These are phyloP conservation scores for Phallusia fumigata DNA, from an alignment of 23 tunicate species.

Conservation along the genomic window DNA sequence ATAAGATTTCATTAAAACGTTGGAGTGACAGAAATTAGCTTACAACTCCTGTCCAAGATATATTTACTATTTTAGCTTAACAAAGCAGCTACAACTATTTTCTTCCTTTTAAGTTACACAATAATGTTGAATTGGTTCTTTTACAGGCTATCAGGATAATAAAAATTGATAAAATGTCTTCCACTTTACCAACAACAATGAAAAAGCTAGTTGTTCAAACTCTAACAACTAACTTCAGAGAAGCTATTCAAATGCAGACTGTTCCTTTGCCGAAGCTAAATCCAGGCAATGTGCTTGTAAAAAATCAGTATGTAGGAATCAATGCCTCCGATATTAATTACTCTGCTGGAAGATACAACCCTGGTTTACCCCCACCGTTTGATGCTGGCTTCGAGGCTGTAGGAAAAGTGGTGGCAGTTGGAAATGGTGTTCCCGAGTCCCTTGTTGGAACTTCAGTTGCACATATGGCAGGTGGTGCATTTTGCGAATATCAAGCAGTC, in stretches of 20 bases:
- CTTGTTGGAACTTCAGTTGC: slow-evolving; percentile 72
- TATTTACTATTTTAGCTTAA: too few relatives aligned
- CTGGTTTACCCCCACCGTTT: slow-evolving; percentile 78
- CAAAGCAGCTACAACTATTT: too few relatives aligned
- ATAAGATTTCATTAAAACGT: too few relatives aligned
- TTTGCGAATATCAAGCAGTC: slow-evolving; percentile 78
- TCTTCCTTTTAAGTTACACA: too few relatives aligned
- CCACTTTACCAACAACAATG: slow-evolving; percentile 58
- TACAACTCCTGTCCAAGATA: too few relatives aligned
- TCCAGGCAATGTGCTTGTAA: slow-evolving; percentile 49
- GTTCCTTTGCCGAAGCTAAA: slow-evolving; percentile 37
- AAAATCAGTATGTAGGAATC: slow-evolving; percentile 81
- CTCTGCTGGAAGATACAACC: slow-evolving; percentile 83
- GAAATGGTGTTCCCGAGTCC: slow-evolving; percentile 40
- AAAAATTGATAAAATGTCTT: slow-evolving; percentile 38
- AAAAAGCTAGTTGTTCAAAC: slow-evolving; percentile 66
- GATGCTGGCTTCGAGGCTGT: slow-evolving; percentile 96
- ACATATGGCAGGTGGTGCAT: slow-evolving; percentile 86
- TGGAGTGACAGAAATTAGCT: too few relatives aligned
- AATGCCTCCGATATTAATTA: slow-evolving; percentile 94
- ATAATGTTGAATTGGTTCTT: too few relatives aligned
- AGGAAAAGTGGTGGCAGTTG: slow-evolving; percentile 88
- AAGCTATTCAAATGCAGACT: slow-evolving; percentile 74
- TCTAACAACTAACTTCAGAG: slow-evolving; percentile 63
- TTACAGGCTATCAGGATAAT: too few relatives aligned